Conservation (phyloP, 2,797 vertebrate species). For the Leucoraja ocellata region DNA sequence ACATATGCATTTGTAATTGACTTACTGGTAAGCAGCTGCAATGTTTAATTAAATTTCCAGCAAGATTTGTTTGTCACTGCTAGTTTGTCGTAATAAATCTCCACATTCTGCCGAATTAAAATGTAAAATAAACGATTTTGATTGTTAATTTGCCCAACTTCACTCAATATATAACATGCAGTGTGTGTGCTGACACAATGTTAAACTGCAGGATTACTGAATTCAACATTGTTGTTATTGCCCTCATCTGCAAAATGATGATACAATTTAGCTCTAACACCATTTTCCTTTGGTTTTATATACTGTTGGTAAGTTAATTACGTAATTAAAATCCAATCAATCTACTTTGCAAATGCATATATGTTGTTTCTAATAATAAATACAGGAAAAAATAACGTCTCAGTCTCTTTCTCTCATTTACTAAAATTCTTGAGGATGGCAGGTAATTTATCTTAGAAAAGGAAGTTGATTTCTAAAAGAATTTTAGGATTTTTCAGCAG, state of each 20-base stretch:
- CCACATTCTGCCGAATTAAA: constrained; percentile 72
- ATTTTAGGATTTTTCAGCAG: too few species aligned
- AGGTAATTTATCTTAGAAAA: too few species aligned
- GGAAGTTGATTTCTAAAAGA: too few species aligned
- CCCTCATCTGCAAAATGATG: background rate
- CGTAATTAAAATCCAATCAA: constrained; percentile 7
- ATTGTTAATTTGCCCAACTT: constrained; percentile 70
- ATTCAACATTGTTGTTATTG: background rate
- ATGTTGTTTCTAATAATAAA: background rate
- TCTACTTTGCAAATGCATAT: background rate
- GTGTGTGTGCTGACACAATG: background rate
- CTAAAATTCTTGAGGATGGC: too few species aligned
- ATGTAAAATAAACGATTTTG: constrained; percentile 67
- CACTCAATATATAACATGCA: constrained; percentile 41
- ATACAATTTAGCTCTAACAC: background rate
- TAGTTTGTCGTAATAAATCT: constrained; percentile 70
- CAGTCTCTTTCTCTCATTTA: too few species aligned
- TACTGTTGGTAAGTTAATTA: background rate
- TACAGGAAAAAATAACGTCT: too few species aligned
- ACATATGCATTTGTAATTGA: constrained; percentile 75
- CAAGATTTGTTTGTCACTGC: constrained; percentile 69
- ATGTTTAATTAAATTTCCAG: constrained; percentile 76
- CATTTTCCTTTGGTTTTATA: background rate
- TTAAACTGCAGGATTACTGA: background rate
- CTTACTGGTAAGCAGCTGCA: constrained; percentile 74